phyloP scores from a whole-genome alignment of 2,888 invertebrate genomes.

The Nemurella pictetii region DNA sequence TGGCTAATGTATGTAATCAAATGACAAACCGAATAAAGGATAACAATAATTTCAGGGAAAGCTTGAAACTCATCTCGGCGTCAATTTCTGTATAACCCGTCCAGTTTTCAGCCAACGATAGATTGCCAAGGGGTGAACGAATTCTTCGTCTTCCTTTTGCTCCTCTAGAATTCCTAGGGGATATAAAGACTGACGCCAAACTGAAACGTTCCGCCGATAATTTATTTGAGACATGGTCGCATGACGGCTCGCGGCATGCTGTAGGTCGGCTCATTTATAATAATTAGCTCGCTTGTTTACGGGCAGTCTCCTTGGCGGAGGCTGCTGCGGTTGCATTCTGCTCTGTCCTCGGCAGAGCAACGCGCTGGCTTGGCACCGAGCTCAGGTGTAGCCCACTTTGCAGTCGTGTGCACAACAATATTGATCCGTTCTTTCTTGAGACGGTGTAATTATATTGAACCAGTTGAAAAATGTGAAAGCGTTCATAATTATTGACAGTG shows the following conservation, averaged over 20 bases:
- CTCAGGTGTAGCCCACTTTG: not conserved
- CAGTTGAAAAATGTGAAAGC: not conserved
- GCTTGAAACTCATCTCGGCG: not conserved
- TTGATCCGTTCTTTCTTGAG: not conserved
- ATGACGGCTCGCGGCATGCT: not conserved
- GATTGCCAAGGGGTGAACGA: not conserved
- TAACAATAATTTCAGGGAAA: not conserved
- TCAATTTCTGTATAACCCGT: not conserved
- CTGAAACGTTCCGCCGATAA: not conserved
- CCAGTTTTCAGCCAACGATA: not conserved
- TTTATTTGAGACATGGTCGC: not conserved
- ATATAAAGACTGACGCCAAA: not conserved
- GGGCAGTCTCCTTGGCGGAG: not conserved
- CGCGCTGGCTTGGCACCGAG: not conserved
- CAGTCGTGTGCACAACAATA: not conserved
- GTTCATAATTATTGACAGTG: not conserved
- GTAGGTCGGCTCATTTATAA: not conserved
- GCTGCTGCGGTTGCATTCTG: not conserved
- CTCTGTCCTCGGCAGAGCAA: not conserved
- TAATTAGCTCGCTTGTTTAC: not conserved
- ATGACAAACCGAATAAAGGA: not conserved
- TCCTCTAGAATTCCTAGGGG: not conserved
- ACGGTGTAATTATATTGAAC: not conserved
- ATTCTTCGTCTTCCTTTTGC: not conserved
- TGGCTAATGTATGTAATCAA: not conserved